A percentile compares a stretch with the other conserved stretches of the same genome.
Evolutionary conservation across 2,797 vertebrate genomes (phyloP).

Genomic region (Amphiprion clarkii): DNA sequence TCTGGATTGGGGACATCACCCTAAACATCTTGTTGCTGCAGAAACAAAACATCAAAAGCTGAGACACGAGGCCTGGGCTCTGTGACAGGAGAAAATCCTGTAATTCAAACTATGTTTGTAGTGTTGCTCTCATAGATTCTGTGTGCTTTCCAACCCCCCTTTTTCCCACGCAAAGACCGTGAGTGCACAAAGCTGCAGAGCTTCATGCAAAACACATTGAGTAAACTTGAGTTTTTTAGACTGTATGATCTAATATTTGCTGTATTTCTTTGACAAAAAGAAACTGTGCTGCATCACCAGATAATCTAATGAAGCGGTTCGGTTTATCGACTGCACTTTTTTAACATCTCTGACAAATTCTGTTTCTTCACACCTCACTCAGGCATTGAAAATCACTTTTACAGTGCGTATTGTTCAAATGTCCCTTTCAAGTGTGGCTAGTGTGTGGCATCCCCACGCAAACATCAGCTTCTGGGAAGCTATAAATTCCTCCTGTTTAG

Average conservation of each 20-base stretch:
- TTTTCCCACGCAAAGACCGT: not conserved
- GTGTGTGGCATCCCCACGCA: not conserved
- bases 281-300: not conserved
- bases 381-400: not conserved
- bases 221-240: not conserved
- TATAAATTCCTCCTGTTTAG: constrained; percentile 3
- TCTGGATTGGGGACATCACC: constrained; percentile 7
- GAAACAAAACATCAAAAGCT: constrained; percentile 25
- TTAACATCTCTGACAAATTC: not conserved
- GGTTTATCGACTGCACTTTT: not conserved
- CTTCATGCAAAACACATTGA: not conserved
- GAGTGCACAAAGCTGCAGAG: not conserved
- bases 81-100: constrained; percentile 10
- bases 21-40: not conserved
- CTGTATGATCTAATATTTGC: not conserved
- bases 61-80: constrained; percentile 1
- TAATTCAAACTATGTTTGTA: constrained; percentile 16
- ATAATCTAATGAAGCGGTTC: not conserved
- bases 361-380: not conserved
- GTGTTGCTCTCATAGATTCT: constrained; percentile 14
- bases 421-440: not conserved
- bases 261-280: not conserved
- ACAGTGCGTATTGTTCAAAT: not conserved
- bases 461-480: not conserved
- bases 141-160: not conserved